Conservation (phyloP, 2,113 vertebrate species). For the Meleagris gallopavo region DNA sequence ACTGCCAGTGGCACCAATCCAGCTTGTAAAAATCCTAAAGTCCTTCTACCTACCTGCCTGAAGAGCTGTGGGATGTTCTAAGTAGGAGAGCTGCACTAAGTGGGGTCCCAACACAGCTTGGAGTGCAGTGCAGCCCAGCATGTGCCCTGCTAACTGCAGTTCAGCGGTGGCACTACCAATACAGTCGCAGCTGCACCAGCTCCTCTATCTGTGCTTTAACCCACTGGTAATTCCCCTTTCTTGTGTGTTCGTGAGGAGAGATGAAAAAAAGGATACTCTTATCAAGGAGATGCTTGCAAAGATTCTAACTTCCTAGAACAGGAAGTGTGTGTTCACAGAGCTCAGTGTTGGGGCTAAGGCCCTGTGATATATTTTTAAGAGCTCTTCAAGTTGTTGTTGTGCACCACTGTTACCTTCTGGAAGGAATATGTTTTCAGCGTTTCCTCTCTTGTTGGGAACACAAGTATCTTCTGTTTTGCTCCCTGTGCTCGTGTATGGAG, state of each 20-base stretch:
- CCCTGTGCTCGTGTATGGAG: neutral
- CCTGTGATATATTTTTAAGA: neutral
- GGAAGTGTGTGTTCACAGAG: neutral
- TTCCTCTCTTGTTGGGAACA: neutral
- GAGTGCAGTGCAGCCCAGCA: neutral
- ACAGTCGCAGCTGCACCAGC: neutral
- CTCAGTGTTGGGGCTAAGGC: neutral
- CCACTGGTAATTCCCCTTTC: neutral
- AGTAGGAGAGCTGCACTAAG: neutral
- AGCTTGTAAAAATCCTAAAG: neutral
- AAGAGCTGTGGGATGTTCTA: neutral
- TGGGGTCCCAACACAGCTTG: fast-evolving
- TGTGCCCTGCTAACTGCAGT: neutral
- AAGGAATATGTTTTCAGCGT: neutral
- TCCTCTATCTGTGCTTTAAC: fast-evolving
- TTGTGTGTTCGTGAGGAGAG: neutral
- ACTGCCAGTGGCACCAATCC: neutral
- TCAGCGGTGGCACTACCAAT: neutral
- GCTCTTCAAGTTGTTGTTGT: neutral
- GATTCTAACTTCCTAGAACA: neutral
- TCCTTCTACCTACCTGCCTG: neutral
- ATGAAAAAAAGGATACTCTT: neutral
- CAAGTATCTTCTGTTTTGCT: neutral
- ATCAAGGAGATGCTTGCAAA: neutral
- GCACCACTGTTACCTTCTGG: neutral